A percentile compares a stretch with the other conserved stretches of the same genome.
Evolutionary conservation across 2,797 vertebrate genomes (phyloP).

Genomic region (Phrynocephalus forsythii): DNA sequence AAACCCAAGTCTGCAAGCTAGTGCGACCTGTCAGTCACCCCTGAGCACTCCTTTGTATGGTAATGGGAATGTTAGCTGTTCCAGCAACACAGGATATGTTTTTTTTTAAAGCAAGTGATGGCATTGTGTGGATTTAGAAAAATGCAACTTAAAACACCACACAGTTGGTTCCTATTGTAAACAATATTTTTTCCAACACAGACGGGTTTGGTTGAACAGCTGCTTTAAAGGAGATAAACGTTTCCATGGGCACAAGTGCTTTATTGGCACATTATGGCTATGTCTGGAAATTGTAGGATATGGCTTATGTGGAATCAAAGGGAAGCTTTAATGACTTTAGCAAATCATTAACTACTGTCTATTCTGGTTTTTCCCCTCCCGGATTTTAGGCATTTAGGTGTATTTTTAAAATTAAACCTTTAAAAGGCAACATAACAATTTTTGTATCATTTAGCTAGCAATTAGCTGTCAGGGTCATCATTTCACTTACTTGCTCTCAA

Average conservation of each 20-base stretch:
- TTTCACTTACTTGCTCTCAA: not conserved
- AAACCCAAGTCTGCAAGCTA: no score
- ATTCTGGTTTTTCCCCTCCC: not conserved
- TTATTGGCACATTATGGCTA: not conserved
- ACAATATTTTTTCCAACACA: not conserved
- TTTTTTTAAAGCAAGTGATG: not conserved
- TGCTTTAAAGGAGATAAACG: not conserved
- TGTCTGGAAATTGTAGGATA: not conserved
- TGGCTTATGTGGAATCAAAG: not conserved
- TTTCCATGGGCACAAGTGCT: not conserved
- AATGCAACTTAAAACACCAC: not conserved
- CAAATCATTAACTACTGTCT: not conserved
- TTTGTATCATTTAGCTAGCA: not conserved
- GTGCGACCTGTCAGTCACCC: no score
- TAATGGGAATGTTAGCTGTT: no score
- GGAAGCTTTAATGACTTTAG: not conserved
- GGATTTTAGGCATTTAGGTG: not conserved
- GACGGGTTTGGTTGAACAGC: constrained; percentile 1
- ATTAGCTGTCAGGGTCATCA: no score
- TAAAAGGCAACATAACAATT: not conserved
- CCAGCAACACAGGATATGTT: not conserved
- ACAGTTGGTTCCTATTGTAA: not conserved
- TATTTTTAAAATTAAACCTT: not conserved
- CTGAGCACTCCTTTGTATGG: no score
- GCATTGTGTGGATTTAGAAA: not conserved